A percentile compares a stretch with the other conserved stretches of the same genome.
Conservation (phyloP, 2,888 invertebrate species). For the Eremobia ochroleuca region DNA sequence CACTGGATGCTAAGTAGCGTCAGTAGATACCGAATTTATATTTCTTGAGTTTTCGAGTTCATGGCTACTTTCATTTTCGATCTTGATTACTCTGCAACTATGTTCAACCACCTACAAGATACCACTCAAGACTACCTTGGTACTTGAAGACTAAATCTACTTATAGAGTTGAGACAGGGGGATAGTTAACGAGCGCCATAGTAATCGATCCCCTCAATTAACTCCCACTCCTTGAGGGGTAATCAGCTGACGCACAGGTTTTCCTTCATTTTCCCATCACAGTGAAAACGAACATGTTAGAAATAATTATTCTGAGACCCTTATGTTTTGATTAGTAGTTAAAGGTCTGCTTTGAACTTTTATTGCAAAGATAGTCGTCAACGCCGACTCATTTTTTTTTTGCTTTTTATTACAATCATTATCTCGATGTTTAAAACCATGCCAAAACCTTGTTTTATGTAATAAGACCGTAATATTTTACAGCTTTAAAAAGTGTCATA, state of each 20-base stretch:
- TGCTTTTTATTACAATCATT: too few species aligned
- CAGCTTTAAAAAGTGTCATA: neutral
- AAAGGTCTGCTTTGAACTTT: too few species aligned
- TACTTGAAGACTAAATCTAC: constrained; percentile 5
- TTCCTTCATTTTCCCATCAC: constrained; percentile 6
- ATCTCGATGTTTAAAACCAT: neutral
- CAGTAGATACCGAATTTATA: neutral
- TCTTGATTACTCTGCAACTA: neutral
- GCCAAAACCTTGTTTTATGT: neutral
- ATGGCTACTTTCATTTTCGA: neutral
- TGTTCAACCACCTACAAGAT: neutral
- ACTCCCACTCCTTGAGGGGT: constrained; percentile 1
- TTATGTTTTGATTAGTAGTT: neutral
- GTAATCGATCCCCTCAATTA: constrained; percentile 33
- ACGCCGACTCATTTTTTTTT: too few species aligned
- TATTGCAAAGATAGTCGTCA: too few species aligned
- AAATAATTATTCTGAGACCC: neutral
- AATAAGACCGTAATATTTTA: neutral
- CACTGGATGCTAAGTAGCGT: neutral
- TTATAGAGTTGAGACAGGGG: constrained; percentile 2
- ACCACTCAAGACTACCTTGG: too few species aligned
- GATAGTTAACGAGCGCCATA: constrained; percentile 32
- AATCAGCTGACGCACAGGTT: constrained; percentile 26
- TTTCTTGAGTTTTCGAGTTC: neutral
- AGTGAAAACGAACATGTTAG: neutral